Base-by-base conservation (phyloP, 1,140 invertebrate genomes). In the Eueides isabella region DNA sequence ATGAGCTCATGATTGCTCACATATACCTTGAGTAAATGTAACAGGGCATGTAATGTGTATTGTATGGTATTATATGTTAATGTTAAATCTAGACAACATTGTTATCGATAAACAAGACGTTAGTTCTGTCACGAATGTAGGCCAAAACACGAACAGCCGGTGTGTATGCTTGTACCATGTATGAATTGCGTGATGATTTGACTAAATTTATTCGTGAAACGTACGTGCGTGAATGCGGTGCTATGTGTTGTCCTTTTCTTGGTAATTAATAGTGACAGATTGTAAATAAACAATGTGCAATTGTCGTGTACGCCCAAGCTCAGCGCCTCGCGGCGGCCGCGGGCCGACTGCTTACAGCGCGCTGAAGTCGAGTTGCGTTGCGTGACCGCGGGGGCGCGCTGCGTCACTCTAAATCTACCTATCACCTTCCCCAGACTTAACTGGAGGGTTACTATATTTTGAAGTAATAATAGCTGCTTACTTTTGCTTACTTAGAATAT, bases 221-320 rank as follows among this genome's bases (percentile, higher is more conserved):
- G 77, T 82, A 90, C 90, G 84, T 92, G 85, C 77, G 82, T 88
- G 81, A 77, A 80, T 85, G 83, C 80, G 78, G 82, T 84, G 85
- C 81, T 74, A 74, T 80, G 88, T 87, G 80, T 85, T 72, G 82
- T 82, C 83, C 80, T 82, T 84, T 82, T 69, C 84, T 77, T 71
- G 74, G 80, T 82, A 82, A 76, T 83, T 75, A 75, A 80, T 83
- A 83, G 79, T 85, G 80, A 78, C 80, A 81, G 78, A 69, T 85
- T 82, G 86, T 88, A 86, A 90, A 88, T 85, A 89, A 89, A 88
- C 81, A 86, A 78, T 85, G 84, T 86, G 75, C 71, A 33, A 55
- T 61, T 65, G 61, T 68, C 75, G 77, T 82, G 33, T 67, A 74
- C 70, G 48, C 71, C 55, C 61, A 80, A 81, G 80, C 78, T 80